Conservation (phyloP, 2,113 vertebrate species). For the Nothobranchius kuhntae region DNA sequence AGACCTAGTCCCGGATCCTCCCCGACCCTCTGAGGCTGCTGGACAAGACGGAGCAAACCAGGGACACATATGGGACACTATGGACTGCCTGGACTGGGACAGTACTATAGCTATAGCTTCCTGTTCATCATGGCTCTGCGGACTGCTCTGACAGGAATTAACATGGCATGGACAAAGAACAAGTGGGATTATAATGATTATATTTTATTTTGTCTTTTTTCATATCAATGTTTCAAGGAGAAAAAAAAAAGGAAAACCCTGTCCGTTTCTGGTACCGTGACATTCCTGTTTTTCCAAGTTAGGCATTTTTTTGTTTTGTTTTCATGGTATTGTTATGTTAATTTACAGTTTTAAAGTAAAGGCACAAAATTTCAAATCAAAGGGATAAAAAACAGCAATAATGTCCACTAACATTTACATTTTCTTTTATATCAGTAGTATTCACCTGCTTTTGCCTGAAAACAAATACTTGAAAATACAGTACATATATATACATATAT, state of each 20-base stretch:
- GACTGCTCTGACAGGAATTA: constrained; percentile 77
- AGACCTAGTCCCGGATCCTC: constrained; percentile 54
- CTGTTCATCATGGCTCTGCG: constrained; percentile 72
- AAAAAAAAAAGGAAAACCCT: constrained; percentile 67
- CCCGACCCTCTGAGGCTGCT: constrained; percentile 54
- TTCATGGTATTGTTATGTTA: constrained; percentile 68
- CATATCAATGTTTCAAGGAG: constrained; percentile 72
- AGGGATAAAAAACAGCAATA: constrained; percentile 86
- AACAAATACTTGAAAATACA: constrained; percentile 86
- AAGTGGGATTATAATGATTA: constrained; percentile 79
- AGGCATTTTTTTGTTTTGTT: constrained; percentile 67
- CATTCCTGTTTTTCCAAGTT: constrained; percentile 82
- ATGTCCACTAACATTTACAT: constrained; percentile 86
- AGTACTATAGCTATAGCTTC: constrained; percentile 70
- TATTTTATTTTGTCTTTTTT: constrained; percentile 77
- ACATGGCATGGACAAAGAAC: constrained; percentile 77
- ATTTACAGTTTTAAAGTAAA: constrained; percentile 82
- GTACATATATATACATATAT: constrained; percentile 66
- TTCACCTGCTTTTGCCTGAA: constrained; percentile 87
- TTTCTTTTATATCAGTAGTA: constrained; percentile 88
- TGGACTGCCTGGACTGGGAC: constrained; percentile 73
- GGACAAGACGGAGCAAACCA: constrained; percentile 62
- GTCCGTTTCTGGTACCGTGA: constrained; percentile 83
- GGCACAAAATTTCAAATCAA: constrained; percentile 82
- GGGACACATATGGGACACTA: constrained; percentile 65